These are phyloP conservation scores for Melinaea menophilus DNA, from an alignment of 2,888 invertebrate species.

Conservation along the genomic window DNA sequence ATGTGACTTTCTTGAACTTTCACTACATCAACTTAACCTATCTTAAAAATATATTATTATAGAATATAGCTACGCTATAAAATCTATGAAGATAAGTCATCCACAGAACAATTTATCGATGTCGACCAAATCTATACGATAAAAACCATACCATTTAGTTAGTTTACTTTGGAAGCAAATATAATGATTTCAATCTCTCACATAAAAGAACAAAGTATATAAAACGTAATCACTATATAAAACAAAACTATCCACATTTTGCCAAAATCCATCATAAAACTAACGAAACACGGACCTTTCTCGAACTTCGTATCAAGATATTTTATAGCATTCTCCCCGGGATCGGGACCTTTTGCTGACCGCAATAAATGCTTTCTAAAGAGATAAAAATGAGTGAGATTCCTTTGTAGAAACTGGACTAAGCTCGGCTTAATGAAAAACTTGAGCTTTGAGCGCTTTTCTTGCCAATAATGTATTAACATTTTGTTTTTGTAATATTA, in stretches of 20 bases:
- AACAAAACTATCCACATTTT: constrained; percentile 7
- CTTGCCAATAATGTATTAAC: constrained; percentile 44
- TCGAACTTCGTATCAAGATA: constrained; percentile 46
- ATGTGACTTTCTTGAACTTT: too few species aligned
- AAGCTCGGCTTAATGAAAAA: constrained; percentile 58
- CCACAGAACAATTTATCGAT: neutral
- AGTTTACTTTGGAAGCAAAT: neutral
- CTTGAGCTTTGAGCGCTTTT: constrained; percentile 45
- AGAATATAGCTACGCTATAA: too few species aligned
- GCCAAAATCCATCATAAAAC: constrained; percentile 31
- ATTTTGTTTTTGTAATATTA: neutral
- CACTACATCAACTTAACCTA: too few species aligned
- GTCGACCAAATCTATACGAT: neutral
- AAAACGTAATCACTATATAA: neutral
- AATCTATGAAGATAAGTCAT: too few species aligned
- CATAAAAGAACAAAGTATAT: constrained; percentile 5
- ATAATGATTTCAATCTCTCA: neutral
- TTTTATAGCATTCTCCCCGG: constrained; percentile 51
- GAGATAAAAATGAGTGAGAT: constrained; percentile 62
- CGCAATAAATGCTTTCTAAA: constrained; percentile 67
- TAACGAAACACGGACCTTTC: constrained; percentile 35
- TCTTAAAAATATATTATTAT: too few species aligned
- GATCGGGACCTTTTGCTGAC: constrained; percentile 61
- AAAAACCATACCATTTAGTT: constrained; percentile 1
- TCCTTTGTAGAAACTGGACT: constrained; percentile 64